Evolutionary conservation across 2,888 invertebrate genomes (phyloP), one percentile per base, ranked within the genome.

Genomic region (Parnassius mnemosyne): DNA sequence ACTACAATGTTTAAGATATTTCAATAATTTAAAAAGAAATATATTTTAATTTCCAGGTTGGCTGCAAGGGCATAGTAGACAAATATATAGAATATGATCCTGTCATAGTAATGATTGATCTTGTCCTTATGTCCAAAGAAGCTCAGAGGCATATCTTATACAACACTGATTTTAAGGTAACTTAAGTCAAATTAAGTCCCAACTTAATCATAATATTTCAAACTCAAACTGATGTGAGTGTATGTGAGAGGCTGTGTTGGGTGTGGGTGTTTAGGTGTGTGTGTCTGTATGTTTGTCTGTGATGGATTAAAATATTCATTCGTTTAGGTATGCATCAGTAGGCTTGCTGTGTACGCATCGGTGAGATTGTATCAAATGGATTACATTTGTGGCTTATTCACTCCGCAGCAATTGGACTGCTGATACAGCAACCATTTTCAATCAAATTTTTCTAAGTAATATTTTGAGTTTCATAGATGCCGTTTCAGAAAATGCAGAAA

Each of bases 51-150:
- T 50, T 53, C 1, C 78, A 98, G 98, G 93, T 92, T 10, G 92
- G 92, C 66, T 98, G 98, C 78, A 93, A 94, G 55, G 89, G 93
- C 53, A 83, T 95, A 12, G 96, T 96, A 0, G 98, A 98, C 81
- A 97, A 97, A 80, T 98, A 98, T 78, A 94, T 98, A 65, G 98
- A 98, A 85, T 97, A 96, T 82, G 98, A 98, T 77, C 93, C 95
- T n/a, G 95, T 96, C 0, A 95, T 98, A 68, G 94, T 97, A 0
- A 93, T 97, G 75, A 95, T 98, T 65, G 98, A 98, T 83, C 89
- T 97, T 41, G 93, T 98, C 42, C 85, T 98, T 11, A 92, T 98
- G 71, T 95, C 96, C 52, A 94, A 94, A 65, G 93, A 94, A 73
- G 97, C 97, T 0, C 97, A 97, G 79, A 92, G 97, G 44, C 98